Evolutionary conservation across 2,888 invertebrate species (phyloP), one percentile per base, ranked within the genome.

Genomic region (Vannuccia rotundouncinata): DNA sequence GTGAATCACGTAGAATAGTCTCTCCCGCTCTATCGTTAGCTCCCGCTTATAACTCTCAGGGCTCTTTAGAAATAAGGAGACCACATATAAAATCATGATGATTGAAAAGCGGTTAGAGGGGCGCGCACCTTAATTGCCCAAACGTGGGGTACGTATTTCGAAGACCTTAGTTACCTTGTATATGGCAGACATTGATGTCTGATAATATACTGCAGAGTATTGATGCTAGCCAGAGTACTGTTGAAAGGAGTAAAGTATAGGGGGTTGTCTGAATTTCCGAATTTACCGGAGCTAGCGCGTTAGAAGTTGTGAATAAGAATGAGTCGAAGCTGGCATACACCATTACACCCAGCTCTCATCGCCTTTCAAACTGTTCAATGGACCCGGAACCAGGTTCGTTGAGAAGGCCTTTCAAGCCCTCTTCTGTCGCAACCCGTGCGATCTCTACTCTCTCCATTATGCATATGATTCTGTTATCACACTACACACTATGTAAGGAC

Each of bases 61-160:
- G 5, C 5, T 66, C 22, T 22, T 13, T 66, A 66, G 22, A 22
- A 13, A 22, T 5, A 22, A 66, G 66, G 66, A 66, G 66, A 66
- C 66, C 22, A 66, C 10, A 66, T 22, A 13, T 13, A 66, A 66
- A 66, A 66, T 66, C 66, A 22, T 66, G 66, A 66, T 66, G 66
- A 66, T 66, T 66, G 66, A 66, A 66, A 66, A 27, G 22, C 66
- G 22, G 66, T 66, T 66, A 66, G 66, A 5, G 10, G 45, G 10
- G 66, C 66, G 66, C 66, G 66, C 66, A 66, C 66, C 66, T 66
- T 66, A 66, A 66, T 66, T 66, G 66, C 66, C 66, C 66, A 66
- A 66, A 66, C 25, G 66, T 66, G 25, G 66, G 66, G 66, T 66
- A n/a, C n/a, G n/a, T n/a, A 27, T 66, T 66, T 66, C 66, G 66